phyloP scores from a whole-genome alignment of 2,113 vertebrate genomes.

The Probosciger aterrimus region DNA sequence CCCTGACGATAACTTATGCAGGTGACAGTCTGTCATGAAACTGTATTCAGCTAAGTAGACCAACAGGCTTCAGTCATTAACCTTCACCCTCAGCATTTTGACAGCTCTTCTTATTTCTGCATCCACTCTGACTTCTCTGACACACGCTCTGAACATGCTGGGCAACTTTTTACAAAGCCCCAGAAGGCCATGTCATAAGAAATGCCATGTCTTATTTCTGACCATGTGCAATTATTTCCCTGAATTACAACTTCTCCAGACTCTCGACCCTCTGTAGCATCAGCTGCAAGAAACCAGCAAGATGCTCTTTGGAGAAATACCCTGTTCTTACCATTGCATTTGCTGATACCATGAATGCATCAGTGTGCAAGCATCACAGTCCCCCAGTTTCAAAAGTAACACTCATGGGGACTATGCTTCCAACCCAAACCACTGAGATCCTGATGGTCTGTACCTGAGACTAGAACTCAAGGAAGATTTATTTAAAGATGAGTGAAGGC shows the following conservation, averaged over 20 bases:
- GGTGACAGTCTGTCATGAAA: neutral
- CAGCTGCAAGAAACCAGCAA: neutral
- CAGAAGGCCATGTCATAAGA: neutral
- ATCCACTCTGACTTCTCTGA: neutral
- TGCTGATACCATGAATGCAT: neutral
- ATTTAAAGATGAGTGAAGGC: neutral
- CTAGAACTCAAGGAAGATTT: neutral
- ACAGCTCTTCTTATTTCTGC: neutral
- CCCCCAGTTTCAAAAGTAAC: neutral
- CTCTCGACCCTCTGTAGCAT: neutral
- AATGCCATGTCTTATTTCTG: neutral
- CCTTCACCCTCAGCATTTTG: neutral
- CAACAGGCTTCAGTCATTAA: neutral
- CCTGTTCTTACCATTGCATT: neutral
- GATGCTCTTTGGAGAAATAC: neutral
- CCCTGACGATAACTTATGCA: neutral
- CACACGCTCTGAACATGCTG: neutral
- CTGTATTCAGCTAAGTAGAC: neutral
- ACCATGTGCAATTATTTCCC: neutral
- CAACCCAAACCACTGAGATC: neutral
- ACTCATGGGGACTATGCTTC: neutral
- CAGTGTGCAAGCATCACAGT: accelerated
- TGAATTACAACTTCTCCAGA: neutral
- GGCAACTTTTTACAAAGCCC: neutral
- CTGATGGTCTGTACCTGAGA: neutral